Evolutionary conservation across 53 echinoderm and acorn worm genomes (phyloP), one percentile per base, ranked within the genome.

Genomic region (Zoroaster sp.): DNA sequence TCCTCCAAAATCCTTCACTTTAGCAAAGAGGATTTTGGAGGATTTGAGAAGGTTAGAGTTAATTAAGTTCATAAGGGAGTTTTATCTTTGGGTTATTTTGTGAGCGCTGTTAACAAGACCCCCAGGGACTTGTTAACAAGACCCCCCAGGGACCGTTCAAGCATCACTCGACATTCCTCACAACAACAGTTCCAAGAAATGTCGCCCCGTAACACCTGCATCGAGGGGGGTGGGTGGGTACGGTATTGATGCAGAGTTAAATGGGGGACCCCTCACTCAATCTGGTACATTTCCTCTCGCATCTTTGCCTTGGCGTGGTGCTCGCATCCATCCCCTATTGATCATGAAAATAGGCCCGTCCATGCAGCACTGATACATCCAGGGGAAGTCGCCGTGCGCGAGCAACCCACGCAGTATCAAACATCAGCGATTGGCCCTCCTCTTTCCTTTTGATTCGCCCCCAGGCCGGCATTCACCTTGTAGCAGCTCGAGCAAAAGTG

Each of bases 391-490:
- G 12, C 21, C 9, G 63, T 59, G 23, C 28, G 63, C 25, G 10
- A 28, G 63, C 63, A 41, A 17, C 23, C 66, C 25, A 80, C 28
- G 63, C 33, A 5, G 43, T 23, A 80, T 39, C 59, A 66, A 41
- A 15, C 59, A 66, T 37, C 33, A 18, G 18, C 18, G 17, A 4
- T 13, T 4, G 18, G 54, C 43, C 42, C 40, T 6, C 30, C 43
- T 35, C 68, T 30, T 42, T 42, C 38, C 41, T 32, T 32, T 68
- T 42, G 82, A 68, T 43, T 82, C 31, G 68, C 82, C 82, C 82
- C 42, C 66, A 82, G 82, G 82, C 68, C 1, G 28, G 17, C 46
- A 47, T 85, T 85, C 70, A 71, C 85, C 85, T 85, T 85, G 82
- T 78, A 55, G n/a, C 38, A 33, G 66, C 35, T 82, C 68, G 66